Evolutionary conservation across 2,888 invertebrate species (phyloP).

Genomic region (Cetonia aurata): DNA sequence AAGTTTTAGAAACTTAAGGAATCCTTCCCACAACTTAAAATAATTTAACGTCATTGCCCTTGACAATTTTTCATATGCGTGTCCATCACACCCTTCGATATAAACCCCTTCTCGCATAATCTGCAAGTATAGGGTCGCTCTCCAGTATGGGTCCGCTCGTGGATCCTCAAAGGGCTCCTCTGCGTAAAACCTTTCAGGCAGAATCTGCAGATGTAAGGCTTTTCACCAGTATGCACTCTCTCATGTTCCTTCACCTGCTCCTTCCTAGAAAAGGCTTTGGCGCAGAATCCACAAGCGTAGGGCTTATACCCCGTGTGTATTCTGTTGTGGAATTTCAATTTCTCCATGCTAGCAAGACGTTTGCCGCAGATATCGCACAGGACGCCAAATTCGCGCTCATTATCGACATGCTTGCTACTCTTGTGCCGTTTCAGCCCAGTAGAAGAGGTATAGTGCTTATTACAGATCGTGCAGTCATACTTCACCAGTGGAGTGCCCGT

Average conservation of each 20-base stretch:
- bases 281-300: constrained; percentile 60
- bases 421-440: constrained; percentile 61
- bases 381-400: constrained; percentile 67
- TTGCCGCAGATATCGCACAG: constrained; percentile 64
- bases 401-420: constrained; percentile 65
- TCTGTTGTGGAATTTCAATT: constrained; percentile 62
- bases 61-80: constrained; percentile 61
- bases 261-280: constrained; percentile 68
- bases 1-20: background rate
- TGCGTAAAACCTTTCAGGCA: constrained; percentile 64
- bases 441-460: constrained; percentile 62
- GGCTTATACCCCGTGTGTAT: constrained; percentile 68
- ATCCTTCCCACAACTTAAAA: background rate
- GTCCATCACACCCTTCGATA: constrained; percentile 62
- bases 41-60: constrained; percentile 27
- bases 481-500: constrained; percentile 64
- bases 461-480: constrained; percentile 63
- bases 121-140: constrained; percentile 71
- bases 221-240: constrained; percentile 52
- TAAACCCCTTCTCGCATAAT: constrained; percentile 61
- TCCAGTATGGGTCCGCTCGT: constrained; percentile 73
- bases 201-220: constrained; percentile 50
- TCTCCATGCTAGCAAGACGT: constrained; percentile 61
- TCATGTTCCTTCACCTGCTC: constrained; percentile 53
- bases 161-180: constrained; percentile 72